Base-by-base conservation (phyloP, 1,140 invertebrate species). In the Tetranychus cinnabarinus region DNA sequence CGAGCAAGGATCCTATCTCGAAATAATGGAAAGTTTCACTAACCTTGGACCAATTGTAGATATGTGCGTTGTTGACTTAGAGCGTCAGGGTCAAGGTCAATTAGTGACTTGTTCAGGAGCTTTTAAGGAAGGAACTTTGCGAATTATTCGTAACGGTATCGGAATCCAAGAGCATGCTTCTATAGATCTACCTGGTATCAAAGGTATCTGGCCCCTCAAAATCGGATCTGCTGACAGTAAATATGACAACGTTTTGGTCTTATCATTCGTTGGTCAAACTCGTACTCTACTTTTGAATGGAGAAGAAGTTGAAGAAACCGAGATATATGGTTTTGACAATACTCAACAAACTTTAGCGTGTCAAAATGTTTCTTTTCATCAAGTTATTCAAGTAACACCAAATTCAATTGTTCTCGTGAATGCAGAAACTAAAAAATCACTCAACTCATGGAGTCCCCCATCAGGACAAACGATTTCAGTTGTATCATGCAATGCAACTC, bases 1-100 rank as follows among this genome's bases (percentile, higher is more conserved):
- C 72, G 86, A 89, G 55, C 80, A 79, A 68, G 83, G 84, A 12
- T 87, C 86, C 13, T 97, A 92, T 72, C 86, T 97, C 23, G 83
- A 85, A 66, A 79, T 88, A 3, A 88, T 97, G 82, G 93, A 98
- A 74, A 86, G 83, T 10, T 97, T 93, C 71, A 93, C 89, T 15
- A 98, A 96, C 77, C 77, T 98, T 35, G 92, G 91, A 4, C 92
- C 93, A 1, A 97, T 99, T 68, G 79, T 93, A 33, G 95, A 98
- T 73, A 97, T 98, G 86, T 88, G 88, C 65, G 86, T 97, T 2
- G 88, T 97, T 1, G 90, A 97, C 74, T 77, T 95, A 58, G 95
- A 98, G 73, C 75, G 87, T 47, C 91, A 97, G 73, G 93, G 93
- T 0, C 93, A 97, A 75, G 92, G 90, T 8, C 93, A 96, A 75